Base-by-base conservation (phyloP, 2,113 vertebrate species). In the Stigmatopora argus region DNA sequence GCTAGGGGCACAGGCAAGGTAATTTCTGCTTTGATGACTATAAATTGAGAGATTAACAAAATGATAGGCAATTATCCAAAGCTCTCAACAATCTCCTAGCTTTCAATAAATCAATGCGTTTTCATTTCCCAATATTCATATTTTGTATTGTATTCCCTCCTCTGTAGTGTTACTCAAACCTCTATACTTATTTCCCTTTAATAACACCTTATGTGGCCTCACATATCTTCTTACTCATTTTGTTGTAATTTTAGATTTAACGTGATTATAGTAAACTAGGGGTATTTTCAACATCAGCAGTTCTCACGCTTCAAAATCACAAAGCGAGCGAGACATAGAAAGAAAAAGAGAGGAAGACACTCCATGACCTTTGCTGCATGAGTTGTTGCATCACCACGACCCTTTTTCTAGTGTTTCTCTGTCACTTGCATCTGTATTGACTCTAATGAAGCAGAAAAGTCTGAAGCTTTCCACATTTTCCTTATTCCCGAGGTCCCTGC, bases 31-130 rank as follows among this genome's bases (percentile, higher is more conserved):
- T 81, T 86, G 81, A 89, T 84, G 77, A 81, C 71, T 84, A 79
- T 79, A 79, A 87, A 86, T 85, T 81, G 78, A 69, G 69, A 84
- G 79, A 85, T 89, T 87, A 89, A 82, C 85, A 75, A 83, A 83
- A 81, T 78, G 81, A 87, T 84, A 83, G 81, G 78, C 81, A 87
- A 83, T 88, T 85, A 84, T 80, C 72, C 72, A 70, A 82, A 75
- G 72, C 70, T 67, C 72, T 64, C 81, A n/a, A 81, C 73, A 72
- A 63, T 72, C 66, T 56, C 73, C 69, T 64, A 70, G 55, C 77
- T 60, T 69, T 83, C 76, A 79, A 35, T 69, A 75, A 68, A 60
- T 68, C 56, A n/a, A 34, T 63, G 46, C 59, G 64, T 72, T 67
- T 75, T 74, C 75, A 63, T 55, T 61, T 48, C 62, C 65, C 45